Conservation (phyloP, 2,888 invertebrate species). For the Peribatodes rhomboidaria region DNA sequence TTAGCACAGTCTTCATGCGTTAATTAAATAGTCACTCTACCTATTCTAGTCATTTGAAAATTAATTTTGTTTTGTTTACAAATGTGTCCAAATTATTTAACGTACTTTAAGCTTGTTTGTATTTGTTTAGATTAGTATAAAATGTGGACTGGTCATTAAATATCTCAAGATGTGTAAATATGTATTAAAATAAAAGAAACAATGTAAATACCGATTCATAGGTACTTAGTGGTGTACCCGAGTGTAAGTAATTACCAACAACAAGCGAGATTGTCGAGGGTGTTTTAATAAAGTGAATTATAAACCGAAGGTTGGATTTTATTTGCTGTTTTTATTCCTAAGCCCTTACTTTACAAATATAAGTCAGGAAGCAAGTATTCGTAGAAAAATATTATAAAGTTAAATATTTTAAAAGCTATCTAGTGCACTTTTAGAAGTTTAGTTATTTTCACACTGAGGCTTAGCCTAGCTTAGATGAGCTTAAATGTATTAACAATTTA, state of each 20-base stretch:
- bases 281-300: constrained; percentile 84
- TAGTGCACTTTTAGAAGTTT: no score
- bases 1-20: not conserved
- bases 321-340: constrained; percentile 7
- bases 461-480: no score
- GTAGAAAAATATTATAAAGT: not conserved
- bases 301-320: constrained; percentile 58
- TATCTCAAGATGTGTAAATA: constrained; percentile 61
- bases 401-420: no score
- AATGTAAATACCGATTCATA: constrained; percentile 68
- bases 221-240: constrained; percentile 71
- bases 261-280: constrained; percentile 77
- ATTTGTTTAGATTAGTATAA: constrained; percentile 38
- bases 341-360: not conserved
- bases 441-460: no score
- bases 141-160: constrained; percentile 50
- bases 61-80: not conserved
- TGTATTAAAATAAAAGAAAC: constrained; percentile 62
- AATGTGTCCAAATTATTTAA: not conserved
- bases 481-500: no score
- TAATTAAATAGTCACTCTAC: constrained; percentile 1
- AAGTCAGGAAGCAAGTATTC: not conserved
- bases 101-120: not conserved
- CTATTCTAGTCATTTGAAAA: constrained; percentile 2
- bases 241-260: constrained; percentile 69